Evolutionary conservation across 1,140 invertebrate genomes (phyloP).

Genomic region (Panagrolaimus sp.): DNA sequence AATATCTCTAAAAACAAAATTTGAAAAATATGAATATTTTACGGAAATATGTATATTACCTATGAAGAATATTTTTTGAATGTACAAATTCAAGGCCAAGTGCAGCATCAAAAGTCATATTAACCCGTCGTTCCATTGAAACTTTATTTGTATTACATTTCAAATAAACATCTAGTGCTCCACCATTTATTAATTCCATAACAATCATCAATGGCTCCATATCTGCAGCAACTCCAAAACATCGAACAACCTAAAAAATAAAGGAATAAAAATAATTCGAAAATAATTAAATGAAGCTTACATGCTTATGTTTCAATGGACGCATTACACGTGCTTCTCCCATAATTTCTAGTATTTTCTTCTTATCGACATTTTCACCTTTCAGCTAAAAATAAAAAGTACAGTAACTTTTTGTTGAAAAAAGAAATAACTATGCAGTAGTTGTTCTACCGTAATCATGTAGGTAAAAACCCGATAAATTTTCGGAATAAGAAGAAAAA

Average conservation of each 20-base stretch:
- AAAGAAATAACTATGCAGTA: too few species aligned
- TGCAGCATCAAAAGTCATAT: slow-evolving; percentile 26
- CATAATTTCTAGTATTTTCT: neutral
- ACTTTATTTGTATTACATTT: slow-evolving; percentile 25
- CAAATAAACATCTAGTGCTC: slow-evolving; percentile 34
- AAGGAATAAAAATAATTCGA: too few species aligned
- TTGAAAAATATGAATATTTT: neutral
- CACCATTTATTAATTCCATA: slow-evolving; percentile 41
- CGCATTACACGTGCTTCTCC: slow-evolving; percentile 5
- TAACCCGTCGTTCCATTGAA: slow-evolving; percentile 13
- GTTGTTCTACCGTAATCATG: too few species aligned
- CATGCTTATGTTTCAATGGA: neutral
- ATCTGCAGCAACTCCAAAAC: slow-evolving; percentile 25
- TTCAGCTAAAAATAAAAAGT: slow-evolving; percentile 11
- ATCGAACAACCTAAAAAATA: neutral
- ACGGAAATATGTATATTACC: slow-evolving; percentile 84
- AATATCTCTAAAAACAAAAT: slow-evolving; percentile 11
- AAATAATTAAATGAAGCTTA: too few species aligned
- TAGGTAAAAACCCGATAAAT: too few species aligned
- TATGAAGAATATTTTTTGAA: slow-evolving; percentile 72
- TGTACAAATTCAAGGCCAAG: slow-evolving; percentile 64
- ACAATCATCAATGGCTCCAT: slow-evolving; percentile 37
- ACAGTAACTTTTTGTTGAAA: too few species aligned
- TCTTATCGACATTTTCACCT: slow-evolving; percentile 4
- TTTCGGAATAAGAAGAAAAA: too few species aligned